These are phyloP conservation scores for Drosophila greeni DNA, from an alignment of 2,888 invertebrate genomes.

Conservation along the genomic window DNA sequence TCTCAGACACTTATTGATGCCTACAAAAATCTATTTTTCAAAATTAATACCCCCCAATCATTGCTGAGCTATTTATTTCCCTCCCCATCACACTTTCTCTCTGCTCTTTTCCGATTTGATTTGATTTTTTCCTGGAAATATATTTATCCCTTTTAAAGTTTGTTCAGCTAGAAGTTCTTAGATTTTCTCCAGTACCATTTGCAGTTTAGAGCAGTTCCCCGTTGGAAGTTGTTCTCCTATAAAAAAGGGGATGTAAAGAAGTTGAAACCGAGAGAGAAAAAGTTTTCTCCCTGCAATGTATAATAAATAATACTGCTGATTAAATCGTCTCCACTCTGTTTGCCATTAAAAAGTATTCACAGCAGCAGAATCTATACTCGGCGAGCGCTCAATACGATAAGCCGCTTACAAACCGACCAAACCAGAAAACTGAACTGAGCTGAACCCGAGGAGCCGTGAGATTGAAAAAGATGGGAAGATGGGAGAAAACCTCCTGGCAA, in stretches of 20 bases:
- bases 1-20: constrained; percentile 5
- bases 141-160: constrained; percentile 45
- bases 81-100: not conserved
- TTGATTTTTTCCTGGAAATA: constrained; percentile 24
- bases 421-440: constrained; percentile 33
- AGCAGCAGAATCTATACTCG: constrained; percentile 70
- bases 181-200: constrained; percentile 55
- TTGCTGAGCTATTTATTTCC: constrained; percentile 3
- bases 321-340: constrained; percentile 63
- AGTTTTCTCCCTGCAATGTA: constrained; percentile 66
- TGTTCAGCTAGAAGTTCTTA: constrained; percentile 52
- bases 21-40: constrained; percentile 1
- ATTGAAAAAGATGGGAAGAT: constrained; percentile 13
- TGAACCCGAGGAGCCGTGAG: constrained; percentile 19
- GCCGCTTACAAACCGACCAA: constrained; percentile 61
- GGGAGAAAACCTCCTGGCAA: constrained; percentile 35
- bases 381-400: constrained; percentile 71
- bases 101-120: constrained; percentile 22
- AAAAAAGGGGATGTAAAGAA: constrained; percentile 5
- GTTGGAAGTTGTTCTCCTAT: constrained; percentile 47
- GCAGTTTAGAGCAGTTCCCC: constrained; percentile 57
- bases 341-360: constrained; percentile 74
- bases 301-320: constrained; percentile 71
- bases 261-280: constrained; percentile 48
- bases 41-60: constrained; percentile 2